Base-by-base conservation (phyloP, 2,888 invertebrate species). In the Parnassius orleans region DNA sequence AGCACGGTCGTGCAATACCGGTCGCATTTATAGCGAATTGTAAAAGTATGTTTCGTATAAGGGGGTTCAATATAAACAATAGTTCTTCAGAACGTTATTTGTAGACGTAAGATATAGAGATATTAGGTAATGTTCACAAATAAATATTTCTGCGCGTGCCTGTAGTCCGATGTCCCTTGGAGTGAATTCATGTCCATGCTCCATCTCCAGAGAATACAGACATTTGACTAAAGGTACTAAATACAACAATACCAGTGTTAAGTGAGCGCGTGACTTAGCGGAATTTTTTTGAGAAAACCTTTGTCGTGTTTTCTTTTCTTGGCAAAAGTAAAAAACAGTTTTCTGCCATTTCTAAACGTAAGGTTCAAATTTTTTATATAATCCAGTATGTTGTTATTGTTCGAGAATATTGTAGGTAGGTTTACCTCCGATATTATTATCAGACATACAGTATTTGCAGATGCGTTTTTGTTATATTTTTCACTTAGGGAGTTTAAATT, bases 301-400 rank as follows among this genome's bases (percentile, higher is more conserved):
- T 68, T 69, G 69, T 68, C 72, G 69, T 73, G 71, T 76, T 75
- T 70, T 73, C 75, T 77, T 70, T 72, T 76, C 73, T 50, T 46
- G 56, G 46, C 10, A 69, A 74, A 75, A 71, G 68, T 65, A 59
- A 75, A 73, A 66, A 66, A 61, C 60, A 68, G 67, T 70, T 76
- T 78, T 80, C 74, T 75, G 81, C 79, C 77, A 77, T 81, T 77
- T 80, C 67, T 80, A 74, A 77, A 70, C 47, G 64, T 83, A 82
- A 81, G 78, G 69, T 83, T 83, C 66, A 66, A 74, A 69, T 81
- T 86, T 84, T 85, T 83, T 83, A 81, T 83, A 80, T 84, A 79
- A 81, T 78, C 80, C 75, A 72, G 66, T 76, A 79, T 73, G 78
- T 85, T 89, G 87, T 87, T 87, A 81, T 81, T 78, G 82, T 84